Base-by-base conservation (phyloP, 2,888 invertebrate species). In the Dyspetes luteomarginatus region DNA sequence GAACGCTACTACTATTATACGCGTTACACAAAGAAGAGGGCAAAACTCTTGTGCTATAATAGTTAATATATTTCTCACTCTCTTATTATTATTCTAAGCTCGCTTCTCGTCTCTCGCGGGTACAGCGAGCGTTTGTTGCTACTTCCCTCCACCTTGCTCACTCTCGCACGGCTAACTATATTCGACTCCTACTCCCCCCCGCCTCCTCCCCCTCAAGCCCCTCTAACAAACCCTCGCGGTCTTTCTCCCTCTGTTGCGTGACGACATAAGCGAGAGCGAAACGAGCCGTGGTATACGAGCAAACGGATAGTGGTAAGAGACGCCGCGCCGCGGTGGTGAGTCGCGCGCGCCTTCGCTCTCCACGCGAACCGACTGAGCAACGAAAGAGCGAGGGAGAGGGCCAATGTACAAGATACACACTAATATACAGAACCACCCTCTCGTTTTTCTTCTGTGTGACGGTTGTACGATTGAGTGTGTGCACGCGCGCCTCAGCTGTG, bases 231-330 rank as follows among this genome's bases (percentile, higher is more conserved):
- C 26, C n/a, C 64, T 30, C 15, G 17, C 65, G 22, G 12, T 3
- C 43, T 15, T 62, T 24, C 26, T 30, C 55, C 24, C 43, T 19
- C 65, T 12, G 30, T 45, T 30, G 12, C 77, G 78, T 80, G 73
- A 78, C 81, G 78, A 78, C 81, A 73, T 79, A 26, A 74, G 72
- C 78, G 80, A 81, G 80, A 83, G 81, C 82, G 79, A 82, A 78
- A 81, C 71, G 81, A 81, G 71, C 76, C 81, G 75, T 67, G 73
- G 69, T 65, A 72, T 48, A 48, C 45, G 22, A 17, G 43, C 58
- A 56, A 28, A n/a, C n/a, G 41, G 67, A 55, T 50, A 28, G 41
- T 43, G 50, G n/a, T 50, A 19, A 26, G 43, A 71, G 65, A 74
- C 58, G 52, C 67, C 30, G 77, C 60, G 72, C 68, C n/a, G 4